Percentiles rank a stretch among this genome's conserved stretches.
phyloP scores from a whole-genome alignment of 92 coral and sea anemone species.

The Epizoanthus fatuus region DNA sequence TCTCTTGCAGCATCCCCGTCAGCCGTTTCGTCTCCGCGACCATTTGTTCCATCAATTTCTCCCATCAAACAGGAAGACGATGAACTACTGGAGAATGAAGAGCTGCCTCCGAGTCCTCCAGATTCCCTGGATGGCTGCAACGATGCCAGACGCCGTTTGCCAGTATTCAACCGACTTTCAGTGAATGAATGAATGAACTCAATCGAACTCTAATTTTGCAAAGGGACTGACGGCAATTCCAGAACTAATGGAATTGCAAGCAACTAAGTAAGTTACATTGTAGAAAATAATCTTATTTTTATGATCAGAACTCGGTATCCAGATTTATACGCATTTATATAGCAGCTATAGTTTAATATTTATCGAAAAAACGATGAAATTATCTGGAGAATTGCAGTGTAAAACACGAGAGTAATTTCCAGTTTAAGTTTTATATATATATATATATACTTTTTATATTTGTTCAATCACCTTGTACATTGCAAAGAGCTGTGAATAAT shows the following conservation, averaged over 20 bases:
- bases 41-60: slow-evolving; percentile 74
- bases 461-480: slow-evolving; percentile 90
- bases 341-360: slow-evolving; percentile 79
- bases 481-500: slow-evolving; percentile 90
- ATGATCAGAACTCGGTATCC: slow-evolving; percentile 82
- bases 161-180: slow-evolving; percentile 93
- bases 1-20: slow-evolving; percentile 87
- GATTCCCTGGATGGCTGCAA: slow-evolving; percentile 85
- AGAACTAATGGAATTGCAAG: slow-evolving; percentile 30
- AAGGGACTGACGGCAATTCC: slow-evolving; percentile 35
- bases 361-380: slow-evolving; percentile 84
- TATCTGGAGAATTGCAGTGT: slow-evolving; percentile 82
- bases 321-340: slow-evolving; percentile 88
- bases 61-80: slow-evolving; percentile 74
- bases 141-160: slow-evolving; percentile 89
- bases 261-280: slow-evolving; percentile 77
- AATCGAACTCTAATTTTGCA: slow-evolving; percentile 26
- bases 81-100: slow-evolving; percentile 75
- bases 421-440: slow-evolving; percentile 72
- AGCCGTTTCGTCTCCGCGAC: slow-evolving; percentile 84
- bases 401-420: slow-evolving; percentile 81
- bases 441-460: slow-evolving; percentile 89
- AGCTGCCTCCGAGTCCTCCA: slow-evolving; percentile 93
- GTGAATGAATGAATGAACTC: slow-evolving; percentile 60
- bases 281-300: slow-evolving; percentile 89